A percentile compares a stretch with the other conserved stretches of the same genome.
Evolutionary conservation across 2,113 vertebrate genomes (phyloP).

Genomic region (Tenebrosternarchus preto): DNA sequence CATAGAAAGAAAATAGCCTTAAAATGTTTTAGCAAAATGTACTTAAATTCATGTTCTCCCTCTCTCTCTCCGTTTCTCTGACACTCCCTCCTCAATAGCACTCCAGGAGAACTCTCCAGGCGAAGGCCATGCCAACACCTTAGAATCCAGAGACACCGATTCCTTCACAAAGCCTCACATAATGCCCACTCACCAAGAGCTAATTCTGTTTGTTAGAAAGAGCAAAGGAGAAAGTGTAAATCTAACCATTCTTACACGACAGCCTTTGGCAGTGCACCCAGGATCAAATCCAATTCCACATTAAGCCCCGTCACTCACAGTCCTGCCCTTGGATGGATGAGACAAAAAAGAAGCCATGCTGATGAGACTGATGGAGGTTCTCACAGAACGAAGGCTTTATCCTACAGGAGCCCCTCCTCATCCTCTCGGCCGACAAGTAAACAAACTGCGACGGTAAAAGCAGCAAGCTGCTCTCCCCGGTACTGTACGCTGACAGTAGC

Average conservation of each 20-base stretch:
- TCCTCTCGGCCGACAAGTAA: background rate
- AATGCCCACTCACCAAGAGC: constrained; percentile 68
- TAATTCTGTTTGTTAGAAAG: constrained; percentile 84
- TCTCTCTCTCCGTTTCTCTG: background rate
- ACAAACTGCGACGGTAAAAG: no score
- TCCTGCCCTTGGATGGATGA: constrained; percentile 82
- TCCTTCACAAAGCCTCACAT: constrained; percentile 67
- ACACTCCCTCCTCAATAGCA: background rate
- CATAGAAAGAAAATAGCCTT: background rate
- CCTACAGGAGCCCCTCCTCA: background rate
- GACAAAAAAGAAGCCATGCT: constrained; percentile 70
- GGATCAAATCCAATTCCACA: constrained; percentile 91
- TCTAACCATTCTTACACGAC: constrained; percentile 82
- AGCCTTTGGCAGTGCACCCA: constrained; percentile 80
- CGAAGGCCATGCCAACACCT: constrained; percentile 71
- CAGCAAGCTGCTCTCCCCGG: no score
- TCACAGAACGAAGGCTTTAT: constrained; percentile 59
- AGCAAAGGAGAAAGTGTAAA: constrained; percentile 69
- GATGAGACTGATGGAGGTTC: constrained; percentile 73
- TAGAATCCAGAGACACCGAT: constrained; percentile 75
- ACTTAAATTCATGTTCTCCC: constrained; percentile 37
- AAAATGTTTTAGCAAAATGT: constrained; percentile 35
- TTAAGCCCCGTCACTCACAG: constrained; percentile 87
- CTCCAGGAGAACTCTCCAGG: constrained; percentile 2
- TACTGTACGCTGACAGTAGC: background rate